A percentile compares a stretch with the other conserved stretches of the same genome.
Conservation (phyloP, 2,797 vertebrate species). For the Coregonus ussuriensis region DNA sequence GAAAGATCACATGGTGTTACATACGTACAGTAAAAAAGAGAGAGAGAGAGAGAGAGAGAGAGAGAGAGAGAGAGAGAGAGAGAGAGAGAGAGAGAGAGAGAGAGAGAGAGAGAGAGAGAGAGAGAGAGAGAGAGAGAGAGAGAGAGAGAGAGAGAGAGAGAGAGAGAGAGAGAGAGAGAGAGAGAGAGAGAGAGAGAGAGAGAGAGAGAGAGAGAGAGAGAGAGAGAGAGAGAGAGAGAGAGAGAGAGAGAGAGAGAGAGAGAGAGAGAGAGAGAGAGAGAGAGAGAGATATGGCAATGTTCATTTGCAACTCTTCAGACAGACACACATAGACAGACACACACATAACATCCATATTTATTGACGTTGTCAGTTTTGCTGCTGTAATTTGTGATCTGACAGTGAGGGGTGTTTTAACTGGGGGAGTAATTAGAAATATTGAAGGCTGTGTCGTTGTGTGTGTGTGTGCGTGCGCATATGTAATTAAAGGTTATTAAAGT, state of each 20-base stretch:
- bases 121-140: neutral
- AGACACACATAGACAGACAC: neutral
- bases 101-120: conserved; percentile 12
- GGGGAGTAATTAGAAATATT: conserved; percentile 67
- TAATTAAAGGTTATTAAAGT: conserved; percentile 74
- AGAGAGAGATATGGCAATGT: neutral
- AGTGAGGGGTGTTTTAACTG: conserved; percentile 52
- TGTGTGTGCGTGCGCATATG: conserved; percentile 17
- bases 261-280: conserved; percentile 32
- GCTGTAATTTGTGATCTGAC: conserved; percentile 67
- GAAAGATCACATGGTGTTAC: too few relatives aligned
- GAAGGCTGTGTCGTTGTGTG: conserved; percentile 17
- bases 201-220: conserved; percentile 27
- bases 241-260: conserved; percentile 25
- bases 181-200: conserved; percentile 11
- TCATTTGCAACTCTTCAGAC: neutral
- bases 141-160: conserved; percentile 26
- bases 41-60: neutral
- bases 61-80: conserved; percentile 33
- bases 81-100: conserved; percentile 12
- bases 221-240: neutral
- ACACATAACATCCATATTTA: conserved; percentile 57
- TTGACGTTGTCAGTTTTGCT: conserved; percentile 65
- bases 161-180: conserved; percentile 11
- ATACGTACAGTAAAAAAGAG: neutral